Evolutionary conservation across 2,888 invertebrate species (phyloP), one percentile per base, ranked within the genome.

Genomic region (Thymelicus acteon): DNA sequence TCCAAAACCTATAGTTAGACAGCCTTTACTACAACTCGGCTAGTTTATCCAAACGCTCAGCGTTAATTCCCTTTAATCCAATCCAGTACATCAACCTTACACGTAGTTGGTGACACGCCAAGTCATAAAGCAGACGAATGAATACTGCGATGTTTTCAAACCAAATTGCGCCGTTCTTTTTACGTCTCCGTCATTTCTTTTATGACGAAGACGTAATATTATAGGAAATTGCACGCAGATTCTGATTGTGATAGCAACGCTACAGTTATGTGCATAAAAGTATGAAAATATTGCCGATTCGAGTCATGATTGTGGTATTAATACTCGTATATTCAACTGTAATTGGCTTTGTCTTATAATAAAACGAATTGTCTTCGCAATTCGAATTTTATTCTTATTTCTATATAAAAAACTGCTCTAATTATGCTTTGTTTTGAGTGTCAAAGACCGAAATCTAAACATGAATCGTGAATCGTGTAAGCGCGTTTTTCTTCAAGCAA

Each of bases 131-230:
- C 40, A 44, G 12, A 40, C 60, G 47, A 49, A n/a, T 52, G 19
- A 10, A 19, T 52, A 52, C 7, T 0, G 19, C 15, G 8, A 19
- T 52, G 49, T 52, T 47, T 47, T 52, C 49, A 52, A 52, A 52
- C 49, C 49, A 19, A 52, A 52, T 52, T 52, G 49, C 15, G 49
- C 6, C 15, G 19, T 52, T 47, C 47, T 47, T 47, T 52, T 52
- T 52, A 52, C 19, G 49, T 52, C 49, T 52, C 8, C 8, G n/a
- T 52, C 60, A 44, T 60, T 19, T 19, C 19, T 44, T 60, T 60
- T 60, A 60, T 19, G 60, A 60, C 44, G 44, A 44, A 44, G 44
- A 40, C 19, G 60, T 60, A 60, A 60, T 44, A 60, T 44, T 60
- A 44, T 15, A 44, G 15, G 19, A 60, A 44, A 60, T 60, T 40